These are phyloP conservation scores for Luperina nickerlii DNA, from an alignment of 2,888 invertebrate genomes.

Conservation along the genomic window DNA sequence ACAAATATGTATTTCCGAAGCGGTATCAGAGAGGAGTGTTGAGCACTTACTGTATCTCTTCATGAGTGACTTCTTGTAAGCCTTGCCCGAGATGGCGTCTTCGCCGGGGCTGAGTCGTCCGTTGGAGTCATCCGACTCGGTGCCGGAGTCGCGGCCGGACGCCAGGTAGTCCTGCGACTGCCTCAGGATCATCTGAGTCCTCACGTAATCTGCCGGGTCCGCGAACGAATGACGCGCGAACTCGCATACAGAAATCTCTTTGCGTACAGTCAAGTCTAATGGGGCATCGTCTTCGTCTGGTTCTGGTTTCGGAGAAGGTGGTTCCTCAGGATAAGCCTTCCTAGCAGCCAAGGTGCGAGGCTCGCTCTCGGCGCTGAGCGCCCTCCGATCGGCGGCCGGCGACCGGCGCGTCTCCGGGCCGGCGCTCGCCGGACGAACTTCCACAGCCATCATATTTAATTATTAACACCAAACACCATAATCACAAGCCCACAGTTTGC, in stretches of 20 bases:
- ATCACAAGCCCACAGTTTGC: conserved; percentile 83
- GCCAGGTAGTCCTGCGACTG: conserved; percentile 89
- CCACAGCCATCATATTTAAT: conserved; percentile 89
- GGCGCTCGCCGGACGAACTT: conserved; percentile 86
- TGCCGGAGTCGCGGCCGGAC: conserved; percentile 92
- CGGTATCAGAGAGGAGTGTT: conserved; percentile 16
- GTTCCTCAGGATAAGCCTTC: conserved; percentile 87
- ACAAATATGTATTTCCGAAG: neutral
- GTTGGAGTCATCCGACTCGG: conserved; percentile 95
- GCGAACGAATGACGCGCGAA: conserved; percentile 88
- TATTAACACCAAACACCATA: conserved; percentile 86
- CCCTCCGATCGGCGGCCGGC: conserved; percentile 79
- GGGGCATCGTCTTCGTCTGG: conserved; percentile 91
- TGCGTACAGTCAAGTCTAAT: conserved; percentile 93
- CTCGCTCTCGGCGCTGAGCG: conserved; percentile 83
- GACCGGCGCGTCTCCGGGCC: conserved; percentile 78
- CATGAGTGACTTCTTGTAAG: conserved; percentile 98
- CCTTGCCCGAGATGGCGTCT: conserved; percentile 88
- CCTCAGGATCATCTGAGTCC: conserved; percentile 87
- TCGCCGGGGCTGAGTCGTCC: conserved; percentile 92
- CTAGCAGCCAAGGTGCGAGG: conserved; percentile 88
- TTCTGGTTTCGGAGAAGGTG: conserved; percentile 70
- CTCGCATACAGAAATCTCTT: conserved; percentile 88
- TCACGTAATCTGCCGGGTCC: conserved; percentile 87
- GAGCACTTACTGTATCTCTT: conserved; percentile 97